These are phyloP conservation scores for Batillaria attramentaria DNA, from an alignment of 1,140 invertebrate species.

Conservation along the genomic window DNA sequence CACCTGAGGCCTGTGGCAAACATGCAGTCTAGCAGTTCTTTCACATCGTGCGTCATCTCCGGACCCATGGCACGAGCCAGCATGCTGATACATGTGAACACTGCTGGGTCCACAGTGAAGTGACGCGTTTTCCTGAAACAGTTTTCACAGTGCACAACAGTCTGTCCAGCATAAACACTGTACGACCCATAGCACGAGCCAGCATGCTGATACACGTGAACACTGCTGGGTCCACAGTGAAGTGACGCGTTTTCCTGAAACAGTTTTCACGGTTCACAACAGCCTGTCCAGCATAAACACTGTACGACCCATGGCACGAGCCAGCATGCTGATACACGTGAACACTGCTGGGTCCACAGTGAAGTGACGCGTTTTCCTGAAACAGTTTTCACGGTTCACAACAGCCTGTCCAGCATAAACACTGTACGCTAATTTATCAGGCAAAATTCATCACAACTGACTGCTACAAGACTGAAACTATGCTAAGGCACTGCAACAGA, in stretches of 20 bases:
- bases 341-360: slow-evolving; percentile 91
- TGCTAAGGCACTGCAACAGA: no score
- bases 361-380: slow-evolving; percentile 75
- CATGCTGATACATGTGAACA: slow-evolving; percentile 96
- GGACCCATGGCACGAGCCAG: slow-evolving; percentile 88
- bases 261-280: no score
- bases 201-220: slow-evolving; percentile 95
- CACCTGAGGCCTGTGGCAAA: slow-evolving; percentile 86
- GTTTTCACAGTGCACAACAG: slow-evolving; percentile 22
- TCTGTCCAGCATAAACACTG: not conserved
- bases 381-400: no score
- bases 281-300: no score
- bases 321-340: slow-evolving; percentile 94
- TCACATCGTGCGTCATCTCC: slow-evolving; percentile 83
- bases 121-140: slow-evolving; percentile 75
- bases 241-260: slow-evolving; percentile 75
- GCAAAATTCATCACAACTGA: no score
- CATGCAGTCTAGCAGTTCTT: slow-evolving; percentile 91
- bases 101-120: slow-evolving; percentile 84
- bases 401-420: no score
- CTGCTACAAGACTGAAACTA: no score
- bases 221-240: slow-evolving; percentile 87
- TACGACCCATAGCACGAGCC: slow-evolving; percentile 85
- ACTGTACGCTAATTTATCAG: no score
- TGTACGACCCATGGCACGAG: slow-evolving; percentile 89